Evolutionary conservation across 2,888 invertebrate genomes (phyloP).

Genomic region (Dynastes maya): DNA sequence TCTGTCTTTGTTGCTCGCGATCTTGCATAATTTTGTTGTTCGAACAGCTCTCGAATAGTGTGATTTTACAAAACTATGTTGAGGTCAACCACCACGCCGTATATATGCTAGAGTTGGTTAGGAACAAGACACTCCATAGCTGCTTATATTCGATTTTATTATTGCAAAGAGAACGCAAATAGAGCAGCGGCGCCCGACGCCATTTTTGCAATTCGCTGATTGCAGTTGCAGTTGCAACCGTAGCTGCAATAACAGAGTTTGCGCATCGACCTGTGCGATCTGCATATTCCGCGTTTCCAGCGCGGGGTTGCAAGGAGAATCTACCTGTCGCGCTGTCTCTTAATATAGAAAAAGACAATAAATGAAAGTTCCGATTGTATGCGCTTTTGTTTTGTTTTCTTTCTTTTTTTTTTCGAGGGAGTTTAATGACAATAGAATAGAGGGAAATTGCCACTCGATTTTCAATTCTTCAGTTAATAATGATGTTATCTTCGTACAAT

Average conservation of each 20-base stretch:
- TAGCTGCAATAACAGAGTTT: slow-evolving; percentile 9
- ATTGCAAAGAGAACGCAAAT: slow-evolving; percentile 35
- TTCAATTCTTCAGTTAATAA: neutral
- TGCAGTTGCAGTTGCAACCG: neutral
- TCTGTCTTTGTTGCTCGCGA: neutral
- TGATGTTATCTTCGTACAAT: no score
- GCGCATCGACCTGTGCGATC: slow-evolving; percentile 3
- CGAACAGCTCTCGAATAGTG: slow-evolving; percentile 57
- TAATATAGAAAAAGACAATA: neutral
- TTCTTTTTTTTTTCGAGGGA: neutral
- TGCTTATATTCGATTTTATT: neutral
- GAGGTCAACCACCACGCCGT: slow-evolving; percentile 65
- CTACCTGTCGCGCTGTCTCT: slow-evolving; percentile 9
- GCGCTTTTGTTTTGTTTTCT: neutral
- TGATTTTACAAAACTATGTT: slow-evolving; percentile 64
- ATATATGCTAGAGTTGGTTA: slow-evolving; percentile 12
- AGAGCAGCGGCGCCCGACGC: slow-evolving; percentile 19
- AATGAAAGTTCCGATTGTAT: slow-evolving; percentile 15
- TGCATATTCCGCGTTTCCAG: neutral
- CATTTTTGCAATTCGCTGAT: neutral
- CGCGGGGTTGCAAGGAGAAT: neutral
- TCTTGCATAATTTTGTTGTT: slow-evolving; percentile 63
- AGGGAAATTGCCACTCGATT: neutral
- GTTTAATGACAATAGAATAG: slow-evolving; percentile 15
- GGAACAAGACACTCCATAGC: slow-evolving; percentile 51